Evolutionary conservation across 2,888 invertebrate species (phyloP).

Genomic region (Meliscaeva auricollis): DNA sequence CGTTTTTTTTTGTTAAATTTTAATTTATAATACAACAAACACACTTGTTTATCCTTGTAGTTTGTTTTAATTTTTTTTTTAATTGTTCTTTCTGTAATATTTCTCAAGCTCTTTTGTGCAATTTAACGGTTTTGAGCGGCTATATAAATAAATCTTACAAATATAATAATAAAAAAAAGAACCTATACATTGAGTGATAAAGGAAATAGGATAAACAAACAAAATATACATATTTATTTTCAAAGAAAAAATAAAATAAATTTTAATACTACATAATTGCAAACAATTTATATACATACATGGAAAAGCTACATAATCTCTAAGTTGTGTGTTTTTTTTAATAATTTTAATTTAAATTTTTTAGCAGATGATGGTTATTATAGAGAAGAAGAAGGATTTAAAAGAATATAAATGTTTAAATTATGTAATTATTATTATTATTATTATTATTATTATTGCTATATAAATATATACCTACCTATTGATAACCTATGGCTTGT

Average conservation of each 20-base stretch:
- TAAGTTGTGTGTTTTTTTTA: conserved; percentile 1
- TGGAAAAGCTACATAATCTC: neutral
- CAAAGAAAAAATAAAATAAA: conserved; percentile 40
- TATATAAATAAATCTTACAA: conserved; percentile 14
- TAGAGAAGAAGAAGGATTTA: conserved; percentile 49
- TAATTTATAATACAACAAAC: conserved; percentile 42
- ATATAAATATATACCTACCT: conserved; percentile 55
- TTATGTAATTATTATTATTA: conserved; percentile 26
- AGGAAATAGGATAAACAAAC: conserved; percentile 22
- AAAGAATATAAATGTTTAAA: conserved; percentile 61
- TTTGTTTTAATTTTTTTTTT: conserved; percentile 24
- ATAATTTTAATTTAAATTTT: conserved; percentile 6
- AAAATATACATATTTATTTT: conserved; percentile 61
- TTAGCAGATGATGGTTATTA: conserved; percentile 15
- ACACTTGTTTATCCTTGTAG: conserved; percentile 38
- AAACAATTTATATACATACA: neutral
- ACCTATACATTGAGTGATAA: conserved; percentile 50
- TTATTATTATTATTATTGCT: conserved; percentile 65
- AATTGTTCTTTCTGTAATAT: conserved; percentile 10
- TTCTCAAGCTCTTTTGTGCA: conserved; percentile 24
- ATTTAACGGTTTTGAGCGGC: conserved; percentile 4
- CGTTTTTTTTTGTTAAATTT: conserved; percentile 41
- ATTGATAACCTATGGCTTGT: conserved; percentile 76
- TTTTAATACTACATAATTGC: conserved; percentile 36
- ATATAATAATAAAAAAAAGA: conserved; percentile 20